These are phyloP conservation scores for Odontophorus gujanensis DNA, from an alignment of 2,113 vertebrate species.

Conservation along the genomic window DNA sequence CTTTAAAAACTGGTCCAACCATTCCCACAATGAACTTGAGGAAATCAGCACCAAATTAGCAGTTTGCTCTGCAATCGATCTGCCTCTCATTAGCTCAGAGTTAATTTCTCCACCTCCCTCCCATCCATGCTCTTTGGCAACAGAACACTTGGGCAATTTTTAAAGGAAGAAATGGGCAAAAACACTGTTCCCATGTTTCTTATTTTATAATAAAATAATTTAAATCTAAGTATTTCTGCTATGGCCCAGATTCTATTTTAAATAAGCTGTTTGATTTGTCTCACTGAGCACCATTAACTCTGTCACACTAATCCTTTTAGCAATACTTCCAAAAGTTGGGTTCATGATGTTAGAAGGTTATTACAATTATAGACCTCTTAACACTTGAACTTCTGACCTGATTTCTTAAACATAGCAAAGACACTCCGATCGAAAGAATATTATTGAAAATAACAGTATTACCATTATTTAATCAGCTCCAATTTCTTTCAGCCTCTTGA, in stretches of 20 bases:
- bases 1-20: background rate
- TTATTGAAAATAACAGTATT: slow-evolving; percentile 12
- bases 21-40: background rate
- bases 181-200: background rate
- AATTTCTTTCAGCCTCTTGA: background rate
- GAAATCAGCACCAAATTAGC: background rate
- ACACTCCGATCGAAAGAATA: background rate
- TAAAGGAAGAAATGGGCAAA: background rate
- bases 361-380: slow-evolving; percentile 1
- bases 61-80: background rate
- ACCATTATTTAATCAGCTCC: slow-evolving; percentile 10
- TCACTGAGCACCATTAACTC: background rate
- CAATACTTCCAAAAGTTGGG: background rate
- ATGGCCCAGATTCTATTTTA: background rate
- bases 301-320: background rate
- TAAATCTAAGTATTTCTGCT: background rate
- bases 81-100: background rate
- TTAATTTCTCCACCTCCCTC: background rate
- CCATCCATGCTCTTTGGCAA: background rate
- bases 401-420: slow-evolving; percentile 34
- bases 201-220: background rate
- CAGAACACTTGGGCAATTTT: rapidly evolving
- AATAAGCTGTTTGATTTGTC: background rate
- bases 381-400: slow-evolving; percentile 44
- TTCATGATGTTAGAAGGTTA: background rate